A percentile compares a stretch with the other conserved stretches of the same genome.
phyloP scores from a whole-genome alignment of 2,113 vertebrate genomes.

The Noturus placidus region DNA sequence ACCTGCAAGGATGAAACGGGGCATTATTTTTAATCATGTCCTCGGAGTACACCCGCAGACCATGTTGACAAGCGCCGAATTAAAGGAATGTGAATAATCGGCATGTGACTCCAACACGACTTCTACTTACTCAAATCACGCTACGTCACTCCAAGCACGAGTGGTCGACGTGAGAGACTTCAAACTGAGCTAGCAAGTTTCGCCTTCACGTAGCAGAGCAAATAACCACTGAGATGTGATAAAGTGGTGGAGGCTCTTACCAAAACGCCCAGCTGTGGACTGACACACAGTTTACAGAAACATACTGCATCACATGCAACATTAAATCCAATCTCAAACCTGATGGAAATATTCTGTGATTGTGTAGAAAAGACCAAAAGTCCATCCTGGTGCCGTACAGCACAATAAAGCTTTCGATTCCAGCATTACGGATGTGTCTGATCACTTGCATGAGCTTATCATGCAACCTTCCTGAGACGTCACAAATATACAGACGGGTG shows the following conservation, averaged over 20 bases:
- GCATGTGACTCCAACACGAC: no score
- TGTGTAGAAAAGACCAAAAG: not conserved
- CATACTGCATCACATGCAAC: no score
- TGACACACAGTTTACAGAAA: not conserved
- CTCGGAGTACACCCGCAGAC: not conserved
- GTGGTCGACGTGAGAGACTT: not conserved
- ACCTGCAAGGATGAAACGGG: not conserved
- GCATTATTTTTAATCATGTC: not conserved
- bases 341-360: not conserved
- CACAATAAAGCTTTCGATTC: not conserved
- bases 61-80: not conserved
- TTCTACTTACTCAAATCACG: no score
- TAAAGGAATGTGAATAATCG: not conserved
- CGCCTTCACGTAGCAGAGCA: not conserved
- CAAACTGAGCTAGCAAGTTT: not conserved
- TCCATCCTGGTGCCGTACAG: constrained; percentile 7
- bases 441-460: not conserved
- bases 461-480: not conserved
- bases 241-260: not conserved
- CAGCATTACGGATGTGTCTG: not conserved
- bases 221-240: not conserved
- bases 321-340: not conserved
- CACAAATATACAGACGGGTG: not conserved
- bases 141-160: no score
- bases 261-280: not conserved